A percentile compares a stretch with the other conserved stretches of the same genome.
Evolutionary conservation across 2,888 invertebrate species (phyloP).

Genomic region (Sipha maydis): DNA sequence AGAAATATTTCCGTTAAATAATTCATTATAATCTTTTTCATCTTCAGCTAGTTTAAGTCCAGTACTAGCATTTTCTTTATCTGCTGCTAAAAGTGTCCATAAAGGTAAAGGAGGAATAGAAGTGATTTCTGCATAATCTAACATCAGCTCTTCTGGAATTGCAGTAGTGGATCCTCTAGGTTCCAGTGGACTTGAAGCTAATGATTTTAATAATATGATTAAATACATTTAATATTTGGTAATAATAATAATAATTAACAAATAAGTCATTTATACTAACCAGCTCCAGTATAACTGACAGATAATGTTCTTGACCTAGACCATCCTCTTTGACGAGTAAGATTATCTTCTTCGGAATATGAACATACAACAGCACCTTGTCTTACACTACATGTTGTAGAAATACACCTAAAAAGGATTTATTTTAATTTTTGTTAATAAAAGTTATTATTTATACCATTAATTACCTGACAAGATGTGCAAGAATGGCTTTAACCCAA

Average conservation of each 20-base stretch:
- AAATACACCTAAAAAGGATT: slow-evolving; percentile 71
- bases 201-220: slow-evolving; percentile 11
- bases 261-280: slow-evolving; percentile 37
- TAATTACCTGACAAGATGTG: slow-evolving; percentile 87
- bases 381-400: slow-evolving; percentile 72
- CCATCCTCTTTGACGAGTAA: slow-evolving; percentile 80
- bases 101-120: slow-evolving; percentile 98
- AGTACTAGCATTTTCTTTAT: slow-evolving; percentile 78
- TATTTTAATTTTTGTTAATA: slow-evolving; percentile 11
- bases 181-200: slow-evolving; percentile 81
- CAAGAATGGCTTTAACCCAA: slow-evolving; percentile 97
- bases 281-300: slow-evolving; percentile 77
- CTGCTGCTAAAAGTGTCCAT: slow-evolving; percentile 95
- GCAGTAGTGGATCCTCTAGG: slow-evolving; percentile 79
- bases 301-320: slow-evolving; percentile 89
- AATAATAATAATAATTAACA: neutral
- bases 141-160: slow-evolving; percentile 85
- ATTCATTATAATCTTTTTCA: slow-evolving; percentile 83
- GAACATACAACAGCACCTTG: slow-evolving; percentile 66
- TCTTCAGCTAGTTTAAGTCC: slow-evolving; percentile 67
- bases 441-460: neutral
- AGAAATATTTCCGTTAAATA: slow-evolving; percentile 85
- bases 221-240: neutral
- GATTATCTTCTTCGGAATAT: slow-evolving; percentile 72
- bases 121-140: slow-evolving; percentile 95